Evolutionary conservation across 1,140 invertebrate species (phyloP).

Genomic region (Solen grandis): DNA sequence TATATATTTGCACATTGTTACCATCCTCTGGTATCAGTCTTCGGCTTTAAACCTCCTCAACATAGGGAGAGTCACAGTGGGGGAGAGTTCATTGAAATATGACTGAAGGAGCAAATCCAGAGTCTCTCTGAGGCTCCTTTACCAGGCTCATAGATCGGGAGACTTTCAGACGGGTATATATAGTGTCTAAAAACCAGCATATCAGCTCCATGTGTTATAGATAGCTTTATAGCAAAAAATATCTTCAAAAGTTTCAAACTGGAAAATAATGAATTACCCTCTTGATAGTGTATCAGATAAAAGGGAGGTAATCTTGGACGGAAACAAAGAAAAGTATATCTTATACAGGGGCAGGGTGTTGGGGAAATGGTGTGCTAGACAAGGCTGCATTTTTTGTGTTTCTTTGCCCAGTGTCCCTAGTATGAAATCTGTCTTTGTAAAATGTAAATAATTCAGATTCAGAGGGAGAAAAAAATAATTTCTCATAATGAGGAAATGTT

Average conservation of each 20-base stretch:
- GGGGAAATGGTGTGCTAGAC: background rate
- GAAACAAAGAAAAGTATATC: background rate
- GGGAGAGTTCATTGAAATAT: background rate
- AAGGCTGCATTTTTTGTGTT: background rate
- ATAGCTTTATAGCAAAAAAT: conserved; percentile 34
- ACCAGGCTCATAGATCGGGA: background rate
- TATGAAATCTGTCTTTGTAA: background rate
- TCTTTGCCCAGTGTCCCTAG: background rate
- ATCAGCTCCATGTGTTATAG: conserved; percentile 36
- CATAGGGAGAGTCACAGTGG: background rate
- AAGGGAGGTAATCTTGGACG: conserved; percentile 25
- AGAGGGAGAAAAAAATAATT: background rate
- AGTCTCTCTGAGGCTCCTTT: background rate
- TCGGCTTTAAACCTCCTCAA: background rate
- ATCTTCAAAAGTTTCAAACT: conserved; percentile 45
- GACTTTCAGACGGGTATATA: background rate
- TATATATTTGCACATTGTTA: too few relatives aligned
- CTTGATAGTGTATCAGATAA: conserved; percentile 38
- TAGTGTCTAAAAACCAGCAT: background rate
- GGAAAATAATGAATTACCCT: conserved; percentile 44
- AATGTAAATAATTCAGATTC: background rate
- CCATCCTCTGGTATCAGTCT: background rate
- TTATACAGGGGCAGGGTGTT: too few relatives aligned
- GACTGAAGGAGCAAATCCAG: background rate
- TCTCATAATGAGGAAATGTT: background rate